phyloP scores from a whole-genome alignment of 2,888 invertebrate genomes.

The Corythucha ciliata region DNA sequence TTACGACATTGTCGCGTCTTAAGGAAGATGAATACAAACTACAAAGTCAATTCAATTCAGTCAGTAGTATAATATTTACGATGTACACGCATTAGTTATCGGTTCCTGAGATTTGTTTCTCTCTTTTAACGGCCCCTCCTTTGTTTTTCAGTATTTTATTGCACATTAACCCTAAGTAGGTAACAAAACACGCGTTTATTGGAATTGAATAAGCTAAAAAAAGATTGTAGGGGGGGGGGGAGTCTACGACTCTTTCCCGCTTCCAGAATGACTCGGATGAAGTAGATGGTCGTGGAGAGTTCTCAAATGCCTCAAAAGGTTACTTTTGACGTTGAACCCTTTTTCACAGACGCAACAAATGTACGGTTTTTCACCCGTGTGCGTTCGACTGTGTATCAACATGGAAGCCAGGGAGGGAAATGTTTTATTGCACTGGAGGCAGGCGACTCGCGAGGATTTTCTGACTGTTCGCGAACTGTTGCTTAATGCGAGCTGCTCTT shows the following conservation, averaged over 20 bases:
- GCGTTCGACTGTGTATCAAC: conserved; percentile 66
- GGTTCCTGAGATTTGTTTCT: too few relatives aligned
- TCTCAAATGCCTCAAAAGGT: conserved; percentile 60
- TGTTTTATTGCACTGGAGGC: conserved; percentile 59
- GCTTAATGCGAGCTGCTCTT: conserved; percentile 44
- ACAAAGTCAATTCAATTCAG: too few relatives aligned
- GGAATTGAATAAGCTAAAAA: too few relatives aligned
- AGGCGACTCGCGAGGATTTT: conserved; percentile 39
- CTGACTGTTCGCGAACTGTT: conserved; percentile 28
- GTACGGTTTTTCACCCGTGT: conserved; percentile 66
- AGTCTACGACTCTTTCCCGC: background rate
- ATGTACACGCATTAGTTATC: too few relatives aligned
- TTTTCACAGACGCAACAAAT: conserved; percentile 65
- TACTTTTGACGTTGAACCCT: conserved; percentile 70
- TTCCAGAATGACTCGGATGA: conserved; percentile 39
- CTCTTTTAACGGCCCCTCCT: too few relatives aligned
- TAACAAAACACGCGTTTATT: too few relatives aligned
- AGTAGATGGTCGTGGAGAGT: conserved; percentile 63
- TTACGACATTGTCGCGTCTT: too few relatives aligned
- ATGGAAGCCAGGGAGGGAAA: conserved; percentile 71
- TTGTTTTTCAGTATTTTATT: too few relatives aligned
- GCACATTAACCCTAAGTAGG: too few relatives aligned
- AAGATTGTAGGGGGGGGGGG: too few relatives aligned
- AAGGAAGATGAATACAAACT: too few relatives aligned
- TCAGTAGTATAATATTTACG: too few relatives aligned